Conservation (phyloP, 1,140 invertebrate species). For the Zaprionus lachaisei region DNA sequence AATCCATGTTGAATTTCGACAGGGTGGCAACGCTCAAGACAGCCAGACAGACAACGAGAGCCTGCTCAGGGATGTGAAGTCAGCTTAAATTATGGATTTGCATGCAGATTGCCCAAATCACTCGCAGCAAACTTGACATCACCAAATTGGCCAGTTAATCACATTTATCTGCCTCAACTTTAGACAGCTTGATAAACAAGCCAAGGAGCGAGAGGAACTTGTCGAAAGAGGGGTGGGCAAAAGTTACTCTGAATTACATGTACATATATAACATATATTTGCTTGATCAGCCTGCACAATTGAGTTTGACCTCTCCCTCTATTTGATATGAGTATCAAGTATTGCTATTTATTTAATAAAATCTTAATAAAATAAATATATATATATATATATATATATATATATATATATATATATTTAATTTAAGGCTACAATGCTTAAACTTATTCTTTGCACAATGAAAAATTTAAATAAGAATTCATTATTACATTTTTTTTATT, state of each 20-base stretch:
- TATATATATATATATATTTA: too few relatives aligned
- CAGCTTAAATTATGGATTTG: slow-evolving; percentile 39
- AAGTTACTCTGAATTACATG: background rate
- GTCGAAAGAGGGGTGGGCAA: background rate
- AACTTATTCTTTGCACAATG: too few relatives aligned
- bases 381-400: too few relatives aligned
- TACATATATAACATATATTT: background rate
- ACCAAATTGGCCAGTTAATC: slow-evolving; percentile 25
- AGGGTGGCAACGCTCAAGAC: slow-evolving; percentile 30
- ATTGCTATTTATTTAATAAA: too few relatives aligned
- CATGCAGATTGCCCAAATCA: slow-evolving; percentile 30
- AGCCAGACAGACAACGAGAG: background rate
- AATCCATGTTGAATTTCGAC: slow-evolving; percentile 36
- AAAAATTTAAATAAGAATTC: too few relatives aligned
- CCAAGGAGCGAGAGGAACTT: background rate
- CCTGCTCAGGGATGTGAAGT: slow-evolving; percentile 24
- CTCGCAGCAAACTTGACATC: slow-evolving; percentile 1
- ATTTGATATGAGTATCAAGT: too few relatives aligned
- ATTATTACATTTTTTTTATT: too few relatives aligned
- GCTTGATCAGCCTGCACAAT: too few relatives aligned
- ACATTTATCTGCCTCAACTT: slow-evolving; percentile 3
- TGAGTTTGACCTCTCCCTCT: too few relatives aligned
- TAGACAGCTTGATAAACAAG: background rate
- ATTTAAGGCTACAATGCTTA: too few relatives aligned
- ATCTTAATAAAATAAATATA: too few relatives aligned